Evolutionary conservation across 2,888 invertebrate genomes (phyloP), one percentile per base, ranked within the genome.

Genomic region (Furcula furcula): DNA sequence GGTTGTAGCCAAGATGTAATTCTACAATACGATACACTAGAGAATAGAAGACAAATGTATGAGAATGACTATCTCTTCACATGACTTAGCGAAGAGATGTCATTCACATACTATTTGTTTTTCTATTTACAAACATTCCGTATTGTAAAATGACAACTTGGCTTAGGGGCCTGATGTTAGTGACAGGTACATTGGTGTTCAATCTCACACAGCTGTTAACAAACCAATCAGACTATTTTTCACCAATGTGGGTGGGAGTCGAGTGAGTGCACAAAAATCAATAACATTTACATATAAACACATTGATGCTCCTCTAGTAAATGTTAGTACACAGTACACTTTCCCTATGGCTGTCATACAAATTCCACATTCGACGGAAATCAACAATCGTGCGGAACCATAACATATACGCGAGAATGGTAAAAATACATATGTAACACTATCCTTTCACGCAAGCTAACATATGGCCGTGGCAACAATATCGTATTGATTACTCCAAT

Each of bases 381-480:
- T 43, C 40, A 48, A 54, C 40, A 47, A 43, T 50, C 46, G 40
- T 43, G 34, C 47, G 52, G 48, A 66, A n/a, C 56, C 59, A 66
- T 56, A 69, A 66, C 57, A 67, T 54, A 47, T 47, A 53, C 43
- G 38, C 42, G 40, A 46, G 42, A 52, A 49, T 39, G 55, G 62
- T 85, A 85, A 86, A 83, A 83, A 83, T 79, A 72, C 51, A 62
- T 46, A 55, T 51, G 51, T 54, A 57, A 69, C 54, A 64, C 67
- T 65, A 76, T 65, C 76, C 79, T 69, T 77, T 78, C 77, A 76
- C 80, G 65, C 75, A 67, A 62, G 73, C 56, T 69, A 85, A 81
- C 86, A 84, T 86, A 86, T 85, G 87, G 86, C 76, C 62, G 67
- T 61, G 61, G 54, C 55, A 55, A 64, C 54, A 61, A 46, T 61